Percentiles rank a stretch among this genome's conserved stretches.
Evolutionary conservation across 2,797 vertebrate genomes (phyloP).

Genomic region (Synanceia verrucosa): DNA sequence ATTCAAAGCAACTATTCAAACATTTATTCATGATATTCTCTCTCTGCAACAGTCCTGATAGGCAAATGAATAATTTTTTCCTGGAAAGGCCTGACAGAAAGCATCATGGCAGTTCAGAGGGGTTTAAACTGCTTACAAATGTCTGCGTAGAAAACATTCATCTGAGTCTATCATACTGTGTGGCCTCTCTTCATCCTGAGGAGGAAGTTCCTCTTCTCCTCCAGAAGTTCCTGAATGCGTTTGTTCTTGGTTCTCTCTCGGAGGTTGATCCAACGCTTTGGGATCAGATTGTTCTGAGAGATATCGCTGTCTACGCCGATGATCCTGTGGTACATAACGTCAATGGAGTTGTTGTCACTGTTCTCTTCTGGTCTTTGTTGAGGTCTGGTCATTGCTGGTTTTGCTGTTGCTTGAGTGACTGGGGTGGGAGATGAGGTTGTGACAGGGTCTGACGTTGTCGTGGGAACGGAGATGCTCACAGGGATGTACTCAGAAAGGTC

Average conservation of each 20-base stretch:
- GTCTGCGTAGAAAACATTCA: conserved; percentile 48
- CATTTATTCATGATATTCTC: conserved; percentile 55
- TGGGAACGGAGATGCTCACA: conserved; percentile 26
- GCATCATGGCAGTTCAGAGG: conserved; percentile 38
- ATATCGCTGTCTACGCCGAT: conserved; percentile 80
- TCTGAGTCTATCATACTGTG: conserved; percentile 64
- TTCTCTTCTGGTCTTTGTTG: conserved; percentile 77
- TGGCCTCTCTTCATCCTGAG: conserved; percentile 85
- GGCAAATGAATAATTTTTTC: conserved; percentile 38
- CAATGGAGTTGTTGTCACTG: conserved; percentile 88
- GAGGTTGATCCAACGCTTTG: conserved; percentile 82
- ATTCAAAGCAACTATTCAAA: conserved; percentile 70
- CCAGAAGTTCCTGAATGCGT: conserved; percentile 94
- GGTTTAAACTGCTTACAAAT: conserved; percentile 33
- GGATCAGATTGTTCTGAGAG: conserved; percentile 89
- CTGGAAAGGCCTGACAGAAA: conserved; percentile 42
- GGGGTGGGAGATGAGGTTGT: conserved; percentile 9
- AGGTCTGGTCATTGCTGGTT: conserved; percentile 10
- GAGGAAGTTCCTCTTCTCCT: conserved; percentile 89
- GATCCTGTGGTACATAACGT: conserved; percentile 82
- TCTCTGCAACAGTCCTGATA: conserved; percentile 51
- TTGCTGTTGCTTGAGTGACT: conserved; percentile 19
- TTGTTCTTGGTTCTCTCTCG: conserved; percentile 93
- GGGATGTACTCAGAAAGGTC: conserved; percentile 78
- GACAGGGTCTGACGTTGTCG: conserved; percentile 7